phyloP scores from a whole-genome alignment of 1,140 invertebrate species.

The Lamellibrachia luymesi region DNA sequence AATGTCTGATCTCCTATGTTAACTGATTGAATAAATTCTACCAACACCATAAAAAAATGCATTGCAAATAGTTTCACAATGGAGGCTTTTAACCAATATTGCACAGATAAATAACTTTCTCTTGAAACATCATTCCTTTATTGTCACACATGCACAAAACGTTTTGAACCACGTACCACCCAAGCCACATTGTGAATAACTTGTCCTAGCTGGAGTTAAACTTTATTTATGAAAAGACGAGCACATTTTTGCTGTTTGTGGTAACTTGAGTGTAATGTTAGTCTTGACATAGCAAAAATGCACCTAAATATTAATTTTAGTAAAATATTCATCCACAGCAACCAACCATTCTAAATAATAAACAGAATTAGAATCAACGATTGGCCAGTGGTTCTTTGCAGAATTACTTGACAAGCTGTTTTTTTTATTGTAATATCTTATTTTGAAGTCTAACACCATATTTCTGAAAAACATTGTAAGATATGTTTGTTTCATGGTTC shows the following conservation, averaged over 20 bases:
- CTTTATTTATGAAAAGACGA: neutral
- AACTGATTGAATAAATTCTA: no score
- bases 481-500: neutral
- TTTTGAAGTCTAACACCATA: neutral
- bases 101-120: no score
- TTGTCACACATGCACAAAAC: no score
- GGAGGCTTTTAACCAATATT: no score
- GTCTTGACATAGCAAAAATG: neutral
- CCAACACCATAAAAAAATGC: no score
- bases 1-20: no score
- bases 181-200: neutral
- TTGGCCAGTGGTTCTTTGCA: no score
- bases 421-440: neutral
- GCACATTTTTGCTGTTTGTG: neutral
- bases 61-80: no score
- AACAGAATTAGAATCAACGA: neutral
- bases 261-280: neutral
- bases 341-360: neutral
- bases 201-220: neutral
- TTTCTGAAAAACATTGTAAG: neutral
- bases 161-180: no score
- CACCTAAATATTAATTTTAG: neutral
- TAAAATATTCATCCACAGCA: neutral
- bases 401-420: neutral
- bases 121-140: no score